Evolutionary conservation across 2,797 vertebrate species (phyloP).

Genomic region (Sciurus vulgaris): DNA sequence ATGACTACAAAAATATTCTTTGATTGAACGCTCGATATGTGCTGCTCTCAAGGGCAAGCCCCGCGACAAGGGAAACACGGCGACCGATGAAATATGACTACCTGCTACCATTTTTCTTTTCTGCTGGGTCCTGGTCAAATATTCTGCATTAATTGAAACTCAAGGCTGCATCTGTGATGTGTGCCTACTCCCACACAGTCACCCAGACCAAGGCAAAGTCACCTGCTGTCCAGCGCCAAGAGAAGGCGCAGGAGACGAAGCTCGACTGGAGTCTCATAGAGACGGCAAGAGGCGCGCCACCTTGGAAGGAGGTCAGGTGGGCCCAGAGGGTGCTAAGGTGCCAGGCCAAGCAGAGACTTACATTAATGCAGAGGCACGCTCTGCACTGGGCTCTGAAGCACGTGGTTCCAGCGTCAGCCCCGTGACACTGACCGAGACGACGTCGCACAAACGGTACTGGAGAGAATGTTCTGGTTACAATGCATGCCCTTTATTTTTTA

Average conservation of each 20-base stretch:
- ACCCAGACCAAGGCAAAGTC: conserved; percentile 85
- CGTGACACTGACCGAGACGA: neutral
- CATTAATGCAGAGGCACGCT: neutral
- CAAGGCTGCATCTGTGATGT: conserved; percentile 73
- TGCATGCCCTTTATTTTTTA: neutral
- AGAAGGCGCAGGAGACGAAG: conserved; percentile 61
- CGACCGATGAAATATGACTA: conserved; percentile 88
- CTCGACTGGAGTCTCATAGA: conserved; percentile 24
- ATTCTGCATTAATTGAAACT: conserved; percentile 86
- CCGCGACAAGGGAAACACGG: conserved; percentile 85
- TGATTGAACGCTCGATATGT: conserved; percentile 88
- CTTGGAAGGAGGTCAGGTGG: conserved; percentile 32
- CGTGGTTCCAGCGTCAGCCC: neutral
- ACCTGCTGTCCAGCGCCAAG: conserved; percentile 60
- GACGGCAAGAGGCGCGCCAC: conserved; percentile 18
- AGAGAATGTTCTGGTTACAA: neutral
- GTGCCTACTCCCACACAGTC: conserved; percentile 70
- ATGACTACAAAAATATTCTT: conserved; percentile 83
- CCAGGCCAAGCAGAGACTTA: neutral
- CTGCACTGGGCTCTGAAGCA: neutral
- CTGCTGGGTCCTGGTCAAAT: conserved; percentile 85
- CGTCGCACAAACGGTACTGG: neutral
- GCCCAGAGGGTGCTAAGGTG: neutral
- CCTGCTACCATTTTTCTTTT: conserved; percentile 86
- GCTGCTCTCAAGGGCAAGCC: conserved; percentile 89